Conservation (phyloP, 1,140 invertebrate species). For the Saccostrea glomerata region DNA sequence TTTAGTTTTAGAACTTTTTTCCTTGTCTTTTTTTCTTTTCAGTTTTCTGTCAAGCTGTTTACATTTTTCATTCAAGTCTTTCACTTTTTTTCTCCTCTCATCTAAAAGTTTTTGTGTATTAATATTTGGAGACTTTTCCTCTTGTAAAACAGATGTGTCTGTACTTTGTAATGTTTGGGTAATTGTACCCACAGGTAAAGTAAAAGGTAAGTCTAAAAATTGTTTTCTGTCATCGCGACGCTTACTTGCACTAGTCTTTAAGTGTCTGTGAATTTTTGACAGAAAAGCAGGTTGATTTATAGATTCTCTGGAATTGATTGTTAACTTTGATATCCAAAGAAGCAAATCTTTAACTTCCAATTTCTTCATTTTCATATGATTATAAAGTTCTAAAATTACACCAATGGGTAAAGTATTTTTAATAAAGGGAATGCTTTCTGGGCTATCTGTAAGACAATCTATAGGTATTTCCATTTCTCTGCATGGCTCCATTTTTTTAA, state of each 20-base stretch:
- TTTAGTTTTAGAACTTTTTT: not conserved
- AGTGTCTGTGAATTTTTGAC: constrained; percentile 34
- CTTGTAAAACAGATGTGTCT: not conserved
- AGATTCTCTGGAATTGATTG: not conserved
- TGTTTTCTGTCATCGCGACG: constrained; percentile 4
- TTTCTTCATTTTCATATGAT: too few species aligned
- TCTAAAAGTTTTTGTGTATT: not conserved
- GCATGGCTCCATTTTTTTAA: constrained; percentile 4
- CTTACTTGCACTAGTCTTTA: constrained; percentile 1
- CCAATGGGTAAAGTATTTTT: not conserved
- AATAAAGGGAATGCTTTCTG: constrained; percentile 16
- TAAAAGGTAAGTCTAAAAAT: constrained; percentile 20
- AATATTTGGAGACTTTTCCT: not conserved
- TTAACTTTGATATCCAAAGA: constrained; percentile 18
- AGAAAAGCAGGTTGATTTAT: constrained; percentile 26
- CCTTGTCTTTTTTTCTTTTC: constrained; percentile 20
- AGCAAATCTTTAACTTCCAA: not conserved
- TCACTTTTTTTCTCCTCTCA: constrained; percentile 13
- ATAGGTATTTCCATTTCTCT: constrained; percentile 8
- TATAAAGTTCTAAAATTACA: too few species aligned
- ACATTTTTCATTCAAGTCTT: constrained; percentile 19
- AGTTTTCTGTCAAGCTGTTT: constrained; percentile 37
- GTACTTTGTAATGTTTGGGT: not conserved
- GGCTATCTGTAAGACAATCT: constrained; percentile 4
- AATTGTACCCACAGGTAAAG: not conserved